Percentiles rank a stretch among this genome's conserved stretches.
These are phyloP conservation scores for Entomobrya proxima DNA, from an alignment of 2,888 invertebrate genomes.

Conservation along the genomic window DNA sequence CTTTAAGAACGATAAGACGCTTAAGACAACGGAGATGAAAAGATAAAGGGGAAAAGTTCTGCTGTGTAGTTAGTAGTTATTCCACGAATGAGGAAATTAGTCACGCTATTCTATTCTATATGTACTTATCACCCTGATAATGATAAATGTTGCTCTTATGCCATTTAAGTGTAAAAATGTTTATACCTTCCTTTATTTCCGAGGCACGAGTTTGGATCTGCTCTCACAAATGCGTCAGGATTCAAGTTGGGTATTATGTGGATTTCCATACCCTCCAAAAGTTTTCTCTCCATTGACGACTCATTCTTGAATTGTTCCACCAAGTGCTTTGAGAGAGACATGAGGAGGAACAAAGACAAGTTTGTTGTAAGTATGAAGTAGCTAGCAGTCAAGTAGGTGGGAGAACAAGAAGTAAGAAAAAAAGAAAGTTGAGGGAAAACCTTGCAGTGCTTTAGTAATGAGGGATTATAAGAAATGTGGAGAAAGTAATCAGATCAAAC, in stretches of 20 bases:
- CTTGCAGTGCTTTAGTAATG: too few species aligned
- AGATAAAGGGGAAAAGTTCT: too few species aligned
- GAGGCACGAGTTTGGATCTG: constrained; percentile 68
- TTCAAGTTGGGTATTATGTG: constrained; percentile 82
- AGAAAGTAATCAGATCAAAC: too few species aligned
- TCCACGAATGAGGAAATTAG: too few species aligned
- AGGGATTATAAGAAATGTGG: too few species aligned
- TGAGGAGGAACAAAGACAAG: background rate
- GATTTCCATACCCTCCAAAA: constrained; percentile 79
- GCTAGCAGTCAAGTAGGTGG: background rate
- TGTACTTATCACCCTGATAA: too few species aligned
- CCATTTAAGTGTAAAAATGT: too few species aligned
- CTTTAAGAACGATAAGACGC: too few species aligned
- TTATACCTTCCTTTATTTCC: constrained; percentile 67
- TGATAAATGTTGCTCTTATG: background rate
- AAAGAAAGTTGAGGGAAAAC: too few species aligned
- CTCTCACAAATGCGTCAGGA: constrained; percentile 79
- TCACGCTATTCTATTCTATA: too few species aligned
- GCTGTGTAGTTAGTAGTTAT: too few species aligned
- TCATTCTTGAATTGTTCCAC: constrained; percentile 79
- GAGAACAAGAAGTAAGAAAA: constrained; percentile 16
- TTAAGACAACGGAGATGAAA: too few species aligned
- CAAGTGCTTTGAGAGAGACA: constrained; percentile 77
- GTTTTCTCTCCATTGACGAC: constrained; percentile 77
- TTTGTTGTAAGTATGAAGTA: background rate